Evolutionary conservation across 2,888 invertebrate genomes (phyloP).

Genomic region (Cinara cedri): DNA sequence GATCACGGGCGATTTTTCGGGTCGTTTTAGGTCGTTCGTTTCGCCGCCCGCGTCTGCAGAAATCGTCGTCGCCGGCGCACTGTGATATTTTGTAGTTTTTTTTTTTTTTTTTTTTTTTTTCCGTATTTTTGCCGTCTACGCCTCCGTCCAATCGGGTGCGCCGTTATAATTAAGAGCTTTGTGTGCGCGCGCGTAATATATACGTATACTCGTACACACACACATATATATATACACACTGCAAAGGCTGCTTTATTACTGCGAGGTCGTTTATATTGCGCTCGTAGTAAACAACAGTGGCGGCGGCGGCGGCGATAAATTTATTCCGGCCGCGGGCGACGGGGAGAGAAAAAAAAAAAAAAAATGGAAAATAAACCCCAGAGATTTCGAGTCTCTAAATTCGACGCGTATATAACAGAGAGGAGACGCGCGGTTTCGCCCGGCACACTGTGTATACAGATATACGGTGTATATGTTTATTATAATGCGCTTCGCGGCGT

Average conservation of each 20-base stretch:
- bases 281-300: too few relatives aligned
- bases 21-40: too few relatives aligned
- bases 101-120: not conserved
- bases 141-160: conserved; percentile 44
- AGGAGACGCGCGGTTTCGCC: too few relatives aligned
- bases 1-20: not conserved
- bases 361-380: not conserved
- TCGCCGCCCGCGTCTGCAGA: too few relatives aligned
- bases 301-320: conserved; percentile 23
- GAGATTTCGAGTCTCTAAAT: conserved; percentile 20
- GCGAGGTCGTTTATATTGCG: not conserved
- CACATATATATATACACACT: not conserved
- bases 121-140: not conserved
- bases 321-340: not conserved
- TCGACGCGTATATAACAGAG: not conserved
- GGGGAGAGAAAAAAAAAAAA: not conserved
- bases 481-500: not conserved
- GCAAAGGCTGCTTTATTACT: conserved; percentile 37
- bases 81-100: not conserved
- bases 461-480: too few relatives aligned
- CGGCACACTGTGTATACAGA: too few relatives aligned
- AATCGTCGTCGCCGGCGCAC: not conserved
- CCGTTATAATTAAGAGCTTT: conserved; percentile 55
- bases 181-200: not conserved
- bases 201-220: not conserved